phyloP scores from a whole-genome alignment of 2,888 invertebrate species.

The Amiota mariae region DNA sequence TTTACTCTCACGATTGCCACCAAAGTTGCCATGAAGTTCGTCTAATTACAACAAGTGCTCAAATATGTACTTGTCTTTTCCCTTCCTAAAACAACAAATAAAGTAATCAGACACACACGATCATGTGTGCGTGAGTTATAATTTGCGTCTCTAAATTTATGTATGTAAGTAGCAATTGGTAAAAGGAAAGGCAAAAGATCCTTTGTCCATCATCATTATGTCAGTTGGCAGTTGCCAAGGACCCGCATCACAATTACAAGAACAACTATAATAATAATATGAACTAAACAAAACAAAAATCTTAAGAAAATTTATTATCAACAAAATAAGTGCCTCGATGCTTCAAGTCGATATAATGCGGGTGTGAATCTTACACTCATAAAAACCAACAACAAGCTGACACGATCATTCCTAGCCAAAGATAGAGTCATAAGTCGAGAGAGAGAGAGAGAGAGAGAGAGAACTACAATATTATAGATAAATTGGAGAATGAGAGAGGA shows the following conservation, averaged over 20 bases:
- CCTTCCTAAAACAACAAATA: constrained; percentile 67
- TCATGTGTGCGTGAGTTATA: neutral
- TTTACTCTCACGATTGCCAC: constrained; percentile 50
- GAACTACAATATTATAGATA: too few species aligned
- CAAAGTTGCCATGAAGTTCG: constrained; percentile 56
- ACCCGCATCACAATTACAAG: constrained; percentile 28
- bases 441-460: too few species aligned
- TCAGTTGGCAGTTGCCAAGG: constrained; percentile 44
- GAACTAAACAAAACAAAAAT: constrained; percentile 44
- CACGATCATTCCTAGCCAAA: too few species aligned
- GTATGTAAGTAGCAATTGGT: constrained; percentile 3
- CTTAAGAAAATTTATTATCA: constrained; percentile 68
- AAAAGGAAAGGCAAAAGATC: constrained; percentile 39
- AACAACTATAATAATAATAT: constrained; percentile 41
- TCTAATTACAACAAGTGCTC: constrained; percentile 61
- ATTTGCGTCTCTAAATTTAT: neutral
- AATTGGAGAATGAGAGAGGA: neutral
- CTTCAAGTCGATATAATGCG: neutral
- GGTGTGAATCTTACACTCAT: constrained; percentile 9
- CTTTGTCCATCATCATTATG: constrained; percentile 64
- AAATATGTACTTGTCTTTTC: constrained; percentile 49
- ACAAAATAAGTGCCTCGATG: constrained; percentile 58
- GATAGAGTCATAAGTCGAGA: too few species aligned
- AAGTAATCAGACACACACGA: constrained; percentile 60
- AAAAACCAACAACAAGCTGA: neutral